Conservation (phyloP, 92 coral and sea anemone species). For the Bergia sp. region DNA sequence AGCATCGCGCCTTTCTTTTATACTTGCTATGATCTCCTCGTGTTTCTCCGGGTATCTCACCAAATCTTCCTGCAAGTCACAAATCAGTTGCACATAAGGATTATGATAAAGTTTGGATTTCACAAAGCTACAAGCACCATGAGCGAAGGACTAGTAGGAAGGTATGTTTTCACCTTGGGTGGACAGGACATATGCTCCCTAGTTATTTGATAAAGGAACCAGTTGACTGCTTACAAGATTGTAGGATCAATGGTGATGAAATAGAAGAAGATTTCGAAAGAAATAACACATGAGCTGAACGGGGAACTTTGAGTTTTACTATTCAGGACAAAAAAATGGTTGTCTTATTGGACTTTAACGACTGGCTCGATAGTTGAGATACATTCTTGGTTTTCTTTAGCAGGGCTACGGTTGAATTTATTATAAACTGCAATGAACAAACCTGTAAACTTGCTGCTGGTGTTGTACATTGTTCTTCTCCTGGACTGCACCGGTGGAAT, state of each 20-base stretch:
- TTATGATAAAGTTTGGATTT: neutral
- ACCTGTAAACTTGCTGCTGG: conserved; percentile 19
- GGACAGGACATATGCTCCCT: neutral
- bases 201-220: neutral
- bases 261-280: neutral
- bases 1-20: conserved; percentile 74
- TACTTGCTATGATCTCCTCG: conserved; percentile 70
- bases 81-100: neutral
- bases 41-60: conserved; percentile 68
- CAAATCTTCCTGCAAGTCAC: conserved; percentile 68
- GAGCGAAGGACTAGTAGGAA: neutral
- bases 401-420: neutral
- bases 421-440: neutral
- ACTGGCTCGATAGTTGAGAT: neutral
- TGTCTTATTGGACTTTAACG: neutral
- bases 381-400: neutral
- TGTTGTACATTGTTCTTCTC: neutral
- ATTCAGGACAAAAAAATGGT: neutral
- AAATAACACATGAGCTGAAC: neutral
- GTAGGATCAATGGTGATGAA: neutral
- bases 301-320: neutral
- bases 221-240: neutral
- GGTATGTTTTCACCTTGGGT: neutral
- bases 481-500: neutral
- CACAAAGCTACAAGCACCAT: neutral